Base-by-base conservation (phyloP, 1,140 invertebrate species). In the Drosophila tani region DNA sequence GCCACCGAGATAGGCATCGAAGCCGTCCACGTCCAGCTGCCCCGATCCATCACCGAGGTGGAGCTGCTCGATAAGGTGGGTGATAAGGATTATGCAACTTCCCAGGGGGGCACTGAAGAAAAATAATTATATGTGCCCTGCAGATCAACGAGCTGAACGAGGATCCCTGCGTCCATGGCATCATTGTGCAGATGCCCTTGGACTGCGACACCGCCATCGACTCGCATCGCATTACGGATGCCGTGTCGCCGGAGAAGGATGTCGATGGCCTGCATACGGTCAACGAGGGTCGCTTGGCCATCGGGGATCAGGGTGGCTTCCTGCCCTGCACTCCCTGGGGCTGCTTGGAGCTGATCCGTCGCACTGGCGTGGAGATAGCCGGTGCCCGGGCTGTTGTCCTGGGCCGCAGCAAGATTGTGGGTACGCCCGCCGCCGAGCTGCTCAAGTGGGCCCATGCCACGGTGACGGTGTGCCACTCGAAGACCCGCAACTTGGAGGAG, bases 391-490 rank as follows among this genome's bases (percentile, higher is more conserved):
- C 98, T 12, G 98, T 99, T 15, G 98, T 99, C 11, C 92, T 99
- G 45, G 99, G 99, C 5, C 94, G 99, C 74, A 99, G 98, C 93
- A 99, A 99, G 94, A 99, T 99, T 91, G 98, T 99, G 6, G 99
- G 99, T 24, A 98, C 98, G 0, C 99, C 99, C 1, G 96, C 97
- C 59, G 95, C 98, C 0, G 98, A 99, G 93, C 94, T 99, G 12
- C 94, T 99, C 8, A 98, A 99, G 93, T 99, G 98, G 98, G 95
- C 98, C 64, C 94, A 99, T 94, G 98, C 98, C 1, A 99, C 98
- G 3, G 98, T 99, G 1, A 99, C 98, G 9, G 95, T 99, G 38
- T 99, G 99, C 86, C 99, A 99, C 93, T 99, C 98, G 0, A 97
- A 96, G 93, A 99, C 99, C 0, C 95, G 95, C 82, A 95, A 99